A percentile compares a stretch with the other conserved stretches of the same genome.
These are phyloP conservation scores for Coronaproctus castanopsis DNA, from an alignment of 2,888 invertebrate species.

Conservation along the genomic window DNA sequence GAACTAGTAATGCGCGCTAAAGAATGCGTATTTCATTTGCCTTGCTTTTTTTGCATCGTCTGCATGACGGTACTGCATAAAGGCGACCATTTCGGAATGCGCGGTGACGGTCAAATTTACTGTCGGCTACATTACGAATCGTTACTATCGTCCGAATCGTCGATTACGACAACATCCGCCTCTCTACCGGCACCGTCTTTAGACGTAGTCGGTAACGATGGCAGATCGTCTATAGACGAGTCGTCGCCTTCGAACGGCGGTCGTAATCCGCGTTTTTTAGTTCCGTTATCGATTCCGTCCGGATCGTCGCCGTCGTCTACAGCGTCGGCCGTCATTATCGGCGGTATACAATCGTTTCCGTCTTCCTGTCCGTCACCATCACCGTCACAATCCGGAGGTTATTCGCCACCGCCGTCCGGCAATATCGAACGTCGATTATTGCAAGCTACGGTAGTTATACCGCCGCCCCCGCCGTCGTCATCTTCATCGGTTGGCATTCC, in stretches of 20 bases:
- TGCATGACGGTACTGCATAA: constrained; percentile 72
- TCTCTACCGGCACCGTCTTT: constrained; percentile 26
- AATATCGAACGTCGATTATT: constrained; percentile 24
- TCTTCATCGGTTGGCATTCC: constrained; percentile 8
- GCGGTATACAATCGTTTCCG: too few species aligned
- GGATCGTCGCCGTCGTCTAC: constrained; percentile 23
- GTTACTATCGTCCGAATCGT: constrained; percentile 15
- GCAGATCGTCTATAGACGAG: too few species aligned
- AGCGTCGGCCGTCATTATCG: too few species aligned
- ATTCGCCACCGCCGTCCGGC: constrained; percentile 35
- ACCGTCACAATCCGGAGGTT: constrained; percentile 30
- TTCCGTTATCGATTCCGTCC: neutral
- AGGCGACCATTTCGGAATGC: constrained; percentile 87
- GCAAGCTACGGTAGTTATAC: constrained; percentile 3
- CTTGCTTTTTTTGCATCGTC: constrained; percentile 80
- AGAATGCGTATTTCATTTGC: constrained; percentile 80
- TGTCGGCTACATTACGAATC: constrained; percentile 55
- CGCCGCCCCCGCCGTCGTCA: constrained; percentile 24
- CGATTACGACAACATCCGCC: constrained; percentile 28
- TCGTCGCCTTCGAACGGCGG: neutral
- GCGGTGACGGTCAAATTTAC: constrained; percentile 67
- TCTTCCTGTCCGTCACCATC: constrained; percentile 23
- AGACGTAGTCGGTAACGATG: constrained; percentile 16
- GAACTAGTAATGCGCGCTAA: constrained; percentile 89
- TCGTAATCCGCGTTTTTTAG: neutral